Evolutionary conservation across 1,140 invertebrate species (phyloP).

Genomic region (Brachionus manjavacas): DNA sequence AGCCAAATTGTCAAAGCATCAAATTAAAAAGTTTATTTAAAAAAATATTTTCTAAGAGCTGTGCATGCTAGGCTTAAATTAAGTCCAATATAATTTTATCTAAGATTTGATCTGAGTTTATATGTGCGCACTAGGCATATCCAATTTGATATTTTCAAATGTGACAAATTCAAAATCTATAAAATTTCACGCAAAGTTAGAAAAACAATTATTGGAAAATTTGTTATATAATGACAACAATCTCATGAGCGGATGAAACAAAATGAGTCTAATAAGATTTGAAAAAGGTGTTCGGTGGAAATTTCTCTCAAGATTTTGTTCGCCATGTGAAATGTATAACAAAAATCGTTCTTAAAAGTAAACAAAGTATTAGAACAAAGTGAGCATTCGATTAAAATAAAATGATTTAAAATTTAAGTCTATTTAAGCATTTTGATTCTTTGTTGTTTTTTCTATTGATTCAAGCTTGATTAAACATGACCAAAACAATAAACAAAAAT

Average conservation of each 20-base stretch:
- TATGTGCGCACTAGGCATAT: neutral
- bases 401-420: slow-evolving; percentile 1
- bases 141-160: neutral
- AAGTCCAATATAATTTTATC: neutral
- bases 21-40: neutral
- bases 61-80: neutral
- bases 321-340: neutral
- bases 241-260: neutral
- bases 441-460: neutral
- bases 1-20: neutral
- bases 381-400: neutral
- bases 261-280: neutral
- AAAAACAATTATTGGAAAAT: slow-evolving; percentile 7
- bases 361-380: neutral
- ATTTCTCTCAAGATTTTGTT: neutral
- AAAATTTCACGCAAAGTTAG: neutral
- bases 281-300: neutral
- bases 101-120: neutral
- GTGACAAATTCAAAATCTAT: neutral
- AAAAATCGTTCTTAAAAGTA: neutral
- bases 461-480: slow-evolving; percentile 32
- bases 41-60: neutral
- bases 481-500: slow-evolving; percentile 8
- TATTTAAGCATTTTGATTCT: neutral
- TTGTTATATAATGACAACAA: slow-evolving; percentile 14